Conservation (phyloP, 2,888 invertebrate species). For the Lasiommata megera region DNA sequence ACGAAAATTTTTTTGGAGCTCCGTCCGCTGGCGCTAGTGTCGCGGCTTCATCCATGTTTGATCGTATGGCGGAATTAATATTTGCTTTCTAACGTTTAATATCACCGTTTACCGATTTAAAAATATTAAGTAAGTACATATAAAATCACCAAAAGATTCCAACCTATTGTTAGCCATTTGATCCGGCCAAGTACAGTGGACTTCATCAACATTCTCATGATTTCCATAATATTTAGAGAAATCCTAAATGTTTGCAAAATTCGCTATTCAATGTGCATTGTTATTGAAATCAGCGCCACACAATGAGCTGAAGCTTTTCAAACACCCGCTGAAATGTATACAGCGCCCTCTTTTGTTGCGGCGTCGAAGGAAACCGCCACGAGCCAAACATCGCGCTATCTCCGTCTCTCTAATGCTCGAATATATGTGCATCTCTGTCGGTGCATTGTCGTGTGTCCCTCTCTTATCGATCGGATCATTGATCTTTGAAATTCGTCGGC, state of each 20-base stretch:
- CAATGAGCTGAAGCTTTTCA: conserved; percentile 28
- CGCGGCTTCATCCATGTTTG: conserved; percentile 23
- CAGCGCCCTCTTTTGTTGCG: conserved; percentile 59
- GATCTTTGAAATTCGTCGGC: conserved; percentile 79
- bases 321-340: conserved; percentile 35
- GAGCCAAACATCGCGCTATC: conserved; percentile 61
- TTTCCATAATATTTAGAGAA: conserved; percentile 26
- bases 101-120: no score
- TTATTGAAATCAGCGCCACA: conserved; percentile 31
- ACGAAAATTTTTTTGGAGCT: conserved; percentile 41
- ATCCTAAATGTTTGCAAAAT: conserved; percentile 22
- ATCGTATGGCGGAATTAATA: no score
- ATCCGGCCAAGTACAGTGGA: neutral
- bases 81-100: no score
- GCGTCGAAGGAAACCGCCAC: conserved; percentile 49
- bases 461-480: conserved; percentile 78
- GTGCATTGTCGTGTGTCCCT: conserved; percentile 59
- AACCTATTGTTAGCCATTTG: no score
- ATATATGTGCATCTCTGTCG: conserved; percentile 44
- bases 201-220: conserved; percentile 9
- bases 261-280: conserved; percentile 30
- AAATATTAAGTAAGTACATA: no score
- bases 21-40: conserved; percentile 43
- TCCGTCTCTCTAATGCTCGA: conserved; percentile 37
- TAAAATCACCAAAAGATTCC: neutral